These are phyloP conservation scores for Alviniconcha marisindica DNA, from an alignment of 1,140 invertebrate genomes.

Conservation along the genomic window DNA sequence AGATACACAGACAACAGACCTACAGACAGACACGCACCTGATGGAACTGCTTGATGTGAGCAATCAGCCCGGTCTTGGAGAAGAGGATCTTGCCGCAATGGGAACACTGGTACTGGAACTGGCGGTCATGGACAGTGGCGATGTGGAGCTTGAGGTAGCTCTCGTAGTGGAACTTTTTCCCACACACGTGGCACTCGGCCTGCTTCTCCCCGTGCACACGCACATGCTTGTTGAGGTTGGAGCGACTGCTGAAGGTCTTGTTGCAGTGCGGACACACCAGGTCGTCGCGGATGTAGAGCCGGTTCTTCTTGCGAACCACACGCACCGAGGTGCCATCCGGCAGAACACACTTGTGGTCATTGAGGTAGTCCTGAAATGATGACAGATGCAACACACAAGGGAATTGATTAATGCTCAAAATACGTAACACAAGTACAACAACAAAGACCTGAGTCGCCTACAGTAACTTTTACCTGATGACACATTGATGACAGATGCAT, in stretches of 20 bases:
- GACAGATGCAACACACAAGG: no score
- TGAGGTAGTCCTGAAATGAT: slow-evolving; percentile 61
- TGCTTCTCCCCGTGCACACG: slow-evolving; percentile 75
- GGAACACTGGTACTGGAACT: slow-evolving; percentile 73
- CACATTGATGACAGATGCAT: no score
- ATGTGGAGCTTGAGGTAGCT: slow-evolving; percentile 76
- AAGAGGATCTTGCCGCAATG: slow-evolving; percentile 77
- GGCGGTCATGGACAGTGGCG: slow-evolving; percentile 74
- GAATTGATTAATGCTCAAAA: no score
- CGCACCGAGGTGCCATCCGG: slow-evolving; percentile 56
- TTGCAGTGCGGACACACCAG: slow-evolving; percentile 70
- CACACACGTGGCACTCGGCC: slow-evolving; percentile 76
- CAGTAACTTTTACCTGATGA: no score
- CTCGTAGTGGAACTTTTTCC: slow-evolving; percentile 77
- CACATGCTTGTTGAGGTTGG: slow-evolving; percentile 75
- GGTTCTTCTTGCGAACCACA: slow-evolving; percentile 53
- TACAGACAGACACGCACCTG: slow-evolving; percentile 17
- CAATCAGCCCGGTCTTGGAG: slow-evolving; percentile 77
- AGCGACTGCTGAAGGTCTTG: slow-evolving; percentile 63
- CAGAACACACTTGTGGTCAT: slow-evolving; percentile 60
- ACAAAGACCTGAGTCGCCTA: no score
- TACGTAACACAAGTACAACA: no score
- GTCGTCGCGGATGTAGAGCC: slow-evolving; percentile 57
- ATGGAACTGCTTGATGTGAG: slow-evolving; percentile 75
- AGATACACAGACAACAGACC: slow-evolving; percentile 41